A percentile compares a stretch with the other conserved stretches of the same genome.
Conservation (phyloP, 2,797 vertebrate genomes). For the Propithecus deckenii region DNA sequence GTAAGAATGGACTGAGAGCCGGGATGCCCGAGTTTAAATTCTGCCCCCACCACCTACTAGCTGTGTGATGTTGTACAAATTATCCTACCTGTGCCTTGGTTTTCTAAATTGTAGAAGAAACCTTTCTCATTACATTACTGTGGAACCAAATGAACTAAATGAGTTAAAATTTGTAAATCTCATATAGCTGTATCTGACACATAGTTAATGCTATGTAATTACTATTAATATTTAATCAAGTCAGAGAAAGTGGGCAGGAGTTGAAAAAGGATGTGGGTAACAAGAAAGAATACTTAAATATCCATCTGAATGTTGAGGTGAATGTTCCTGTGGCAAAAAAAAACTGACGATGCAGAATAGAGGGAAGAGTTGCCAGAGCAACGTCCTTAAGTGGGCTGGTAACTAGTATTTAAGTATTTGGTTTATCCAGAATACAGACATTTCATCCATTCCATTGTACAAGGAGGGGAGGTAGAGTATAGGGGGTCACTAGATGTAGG, state of each 20-base stretch:
- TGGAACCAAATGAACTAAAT: background rate
- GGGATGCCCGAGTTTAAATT: background rate
- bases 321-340: background rate
- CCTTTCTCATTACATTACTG: background rate
- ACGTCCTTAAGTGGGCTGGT: too few relatives aligned
- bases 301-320: background rate
- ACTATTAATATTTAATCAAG: background rate
- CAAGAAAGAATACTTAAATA: background rate
- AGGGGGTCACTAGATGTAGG: too few relatives aligned
- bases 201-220: background rate
- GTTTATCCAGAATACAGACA: background rate
- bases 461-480: background rate
- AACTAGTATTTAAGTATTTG: background rate
- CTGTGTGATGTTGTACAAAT: background rate
- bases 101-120: background rate
- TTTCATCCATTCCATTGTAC: background rate
- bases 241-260: background rate
- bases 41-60: background rate
- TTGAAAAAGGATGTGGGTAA: background rate
- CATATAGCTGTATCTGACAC: background rate
- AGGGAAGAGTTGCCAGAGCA: background rate
- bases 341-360: background rate
- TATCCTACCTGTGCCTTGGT: background rate
- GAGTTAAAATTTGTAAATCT: background rate
- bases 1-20: background rate